Conservation (phyloP, 2,797 vertebrate genomes). For the Megaceryle alcyon region DNA sequence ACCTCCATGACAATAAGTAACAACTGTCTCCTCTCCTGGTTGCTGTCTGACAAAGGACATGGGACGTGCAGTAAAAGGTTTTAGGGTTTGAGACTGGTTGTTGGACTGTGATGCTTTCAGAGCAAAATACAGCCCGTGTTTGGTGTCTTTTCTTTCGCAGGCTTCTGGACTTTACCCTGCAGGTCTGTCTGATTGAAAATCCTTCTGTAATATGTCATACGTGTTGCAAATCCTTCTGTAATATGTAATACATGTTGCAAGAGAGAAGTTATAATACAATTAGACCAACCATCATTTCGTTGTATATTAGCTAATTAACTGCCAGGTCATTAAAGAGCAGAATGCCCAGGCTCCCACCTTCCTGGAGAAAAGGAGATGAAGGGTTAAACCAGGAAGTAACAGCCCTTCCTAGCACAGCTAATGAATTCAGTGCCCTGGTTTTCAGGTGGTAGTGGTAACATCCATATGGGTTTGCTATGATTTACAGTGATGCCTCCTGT, state of each 20-base stretch:
- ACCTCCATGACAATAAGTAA: neutral
- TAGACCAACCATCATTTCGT: neutral
- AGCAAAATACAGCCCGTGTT: neutral
- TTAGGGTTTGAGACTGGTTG: neutral
- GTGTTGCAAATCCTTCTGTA: neutral
- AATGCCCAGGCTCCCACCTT: neutral
- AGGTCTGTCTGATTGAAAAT: neutral
- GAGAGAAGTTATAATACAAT: neutral
- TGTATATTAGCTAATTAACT: neutral
- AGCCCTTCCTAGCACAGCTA: neutral
- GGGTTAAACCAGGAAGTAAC: neutral
- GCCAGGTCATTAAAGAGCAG: neutral
- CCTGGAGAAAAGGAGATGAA: neutral
- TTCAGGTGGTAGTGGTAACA: neutral
- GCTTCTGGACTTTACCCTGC: neutral
- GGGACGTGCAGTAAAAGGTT: neutral
- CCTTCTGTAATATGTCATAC: neutral
- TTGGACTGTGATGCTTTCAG: neutral
- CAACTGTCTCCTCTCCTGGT: neutral
- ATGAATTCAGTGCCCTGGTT: neutral
- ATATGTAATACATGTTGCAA: neutral
- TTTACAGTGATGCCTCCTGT: accelerated
- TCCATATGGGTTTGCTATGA: neutral
- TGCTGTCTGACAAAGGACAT: neutral
- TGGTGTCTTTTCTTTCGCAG: neutral